Evolutionary conservation across 2,797 vertebrate species (phyloP).

Genomic region (Malacoctenus gilli): DNA sequence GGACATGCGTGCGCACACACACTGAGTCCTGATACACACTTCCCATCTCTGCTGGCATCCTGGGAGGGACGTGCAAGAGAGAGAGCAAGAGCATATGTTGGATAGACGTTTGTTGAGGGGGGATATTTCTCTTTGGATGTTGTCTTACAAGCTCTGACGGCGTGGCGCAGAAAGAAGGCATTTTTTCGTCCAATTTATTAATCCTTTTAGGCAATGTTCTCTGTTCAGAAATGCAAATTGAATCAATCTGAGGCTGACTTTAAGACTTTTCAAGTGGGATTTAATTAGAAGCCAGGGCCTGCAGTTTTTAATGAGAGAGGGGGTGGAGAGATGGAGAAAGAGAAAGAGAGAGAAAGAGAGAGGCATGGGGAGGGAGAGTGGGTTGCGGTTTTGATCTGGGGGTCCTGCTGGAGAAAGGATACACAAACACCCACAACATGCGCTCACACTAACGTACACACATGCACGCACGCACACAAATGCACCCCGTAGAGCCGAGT

Average conservation of each 20-base stretch:
- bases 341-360: slow-evolving; percentile 68
- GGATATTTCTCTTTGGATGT: slow-evolving; percentile 76
- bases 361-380: slow-evolving; percentile 75
- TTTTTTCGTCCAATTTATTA: slow-evolving; percentile 85
- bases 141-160: slow-evolving; percentile 81
- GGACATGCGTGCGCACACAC: slow-evolving; percentile 27
- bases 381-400: slow-evolving; percentile 84
- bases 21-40: slow-evolving; percentile 65
- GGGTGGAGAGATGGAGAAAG: slow-evolving; percentile 81
- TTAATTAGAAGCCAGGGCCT: slow-evolving; percentile 87
- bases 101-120: slow-evolving; percentile 71
- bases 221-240: slow-evolving; percentile 88
- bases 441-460: slow-evolving; percentile 31
- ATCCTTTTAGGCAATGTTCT: slow-evolving; percentile 87
- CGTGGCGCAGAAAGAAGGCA: slow-evolving; percentile 77
- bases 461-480: slow-evolving; percentile 38
- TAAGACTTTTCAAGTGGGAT: slow-evolving; percentile 89
- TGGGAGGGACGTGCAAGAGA: slow-evolving; percentile 72
- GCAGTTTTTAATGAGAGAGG: slow-evolving; percentile 88
- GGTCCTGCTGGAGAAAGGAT: slow-evolving; percentile 82
- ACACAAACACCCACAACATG: slow-evolving; percentile 70
- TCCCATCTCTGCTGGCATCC: slow-evolving; percentile 75
- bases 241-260: slow-evolving; percentile 88
- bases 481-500: slow-evolving; percentile 62
- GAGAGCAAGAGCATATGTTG: slow-evolving; percentile 75